These are phyloP conservation scores for Hipparchia semele DNA, from an alignment of 2,888 invertebrate genomes.

Conservation along the genomic window DNA sequence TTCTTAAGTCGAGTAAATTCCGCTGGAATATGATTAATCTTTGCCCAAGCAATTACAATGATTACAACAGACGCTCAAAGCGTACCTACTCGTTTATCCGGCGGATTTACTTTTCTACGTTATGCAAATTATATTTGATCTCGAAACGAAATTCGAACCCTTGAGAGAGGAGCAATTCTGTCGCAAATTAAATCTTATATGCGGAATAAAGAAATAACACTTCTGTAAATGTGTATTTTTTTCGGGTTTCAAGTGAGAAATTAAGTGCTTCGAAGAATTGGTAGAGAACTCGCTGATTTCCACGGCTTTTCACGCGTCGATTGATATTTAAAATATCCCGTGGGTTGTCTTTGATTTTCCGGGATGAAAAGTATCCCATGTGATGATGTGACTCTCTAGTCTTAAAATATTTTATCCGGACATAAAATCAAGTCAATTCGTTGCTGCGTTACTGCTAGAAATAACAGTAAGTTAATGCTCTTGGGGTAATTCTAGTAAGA, in stretches of 20 bases:
- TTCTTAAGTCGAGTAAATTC: constrained; percentile 7
- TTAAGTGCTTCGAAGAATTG: constrained; percentile 31
- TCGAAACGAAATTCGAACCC: constrained; percentile 34
- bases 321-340: too few relatives aligned
- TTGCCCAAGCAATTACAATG: constrained; percentile 25
- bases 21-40: constrained; percentile 21
- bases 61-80: constrained; percentile 24
- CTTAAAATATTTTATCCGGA: too few relatives aligned
- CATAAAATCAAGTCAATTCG: too few relatives aligned
- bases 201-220: constrained; percentile 38
- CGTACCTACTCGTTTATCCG: constrained; percentile 13
- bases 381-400: too few relatives aligned
- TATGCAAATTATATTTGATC: constrained; percentile 43
- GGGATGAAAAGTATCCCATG: too few relatives aligned
- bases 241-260: constrained; percentile 26
- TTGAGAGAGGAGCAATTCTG: constrained; percentile 41
- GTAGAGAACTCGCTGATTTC: background rate
- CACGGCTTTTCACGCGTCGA: background rate
- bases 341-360: too few relatives aligned
- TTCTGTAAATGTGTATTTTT: constrained; percentile 8
- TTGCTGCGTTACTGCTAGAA: too few relatives aligned
- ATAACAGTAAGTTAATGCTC: too few relatives aligned
- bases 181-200: constrained; percentile 44
- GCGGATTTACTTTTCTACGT: constrained; percentile 30
- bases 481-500: too few relatives aligned